phyloP scores from a whole-genome alignment of 2,113 vertebrate species.

The Murina feae region DNA sequence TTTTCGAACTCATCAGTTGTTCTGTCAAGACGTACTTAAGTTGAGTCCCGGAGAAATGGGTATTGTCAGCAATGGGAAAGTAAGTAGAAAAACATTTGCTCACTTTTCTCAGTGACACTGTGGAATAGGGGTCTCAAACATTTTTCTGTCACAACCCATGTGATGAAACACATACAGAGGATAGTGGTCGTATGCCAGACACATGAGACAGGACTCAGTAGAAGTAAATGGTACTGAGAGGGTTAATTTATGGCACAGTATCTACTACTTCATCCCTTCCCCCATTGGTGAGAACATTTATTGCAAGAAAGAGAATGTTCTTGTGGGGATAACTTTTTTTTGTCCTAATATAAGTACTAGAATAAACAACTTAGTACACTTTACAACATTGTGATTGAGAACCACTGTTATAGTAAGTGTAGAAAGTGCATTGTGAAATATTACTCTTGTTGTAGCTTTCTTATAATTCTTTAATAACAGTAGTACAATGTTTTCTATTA shows the following conservation, averaged over 20 bases:
- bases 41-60: constrained; percentile 87
- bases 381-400: not conserved
- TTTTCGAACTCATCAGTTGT: constrained; percentile 90
- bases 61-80: constrained; percentile 93
- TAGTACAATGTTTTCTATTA: not conserved
- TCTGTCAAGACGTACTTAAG: constrained; percentile 91
- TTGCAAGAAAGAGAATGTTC: rapidly evolving
- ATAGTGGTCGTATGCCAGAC: not conserved
- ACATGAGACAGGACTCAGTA: not conserved
- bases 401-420: not conserved
- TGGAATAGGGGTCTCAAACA: not conserved
- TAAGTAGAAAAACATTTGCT: constrained; percentile 78
- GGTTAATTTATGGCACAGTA: not conserved
- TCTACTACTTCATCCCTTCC: no score
- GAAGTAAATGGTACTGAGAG: not conserved
- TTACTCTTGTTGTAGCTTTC: not conserved
- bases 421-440: not conserved
- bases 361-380: not conserved
- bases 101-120: not conserved
- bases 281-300: rapidly evolving
- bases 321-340: not conserved
- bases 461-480: not conserved
- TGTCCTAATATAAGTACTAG: not conserved
- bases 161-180: not conserved
- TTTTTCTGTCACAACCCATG: not conserved